Evolutionary conservation across 2,113 vertebrate genomes (phyloP).

Genomic region (Brachyistius frenatus): DNA sequence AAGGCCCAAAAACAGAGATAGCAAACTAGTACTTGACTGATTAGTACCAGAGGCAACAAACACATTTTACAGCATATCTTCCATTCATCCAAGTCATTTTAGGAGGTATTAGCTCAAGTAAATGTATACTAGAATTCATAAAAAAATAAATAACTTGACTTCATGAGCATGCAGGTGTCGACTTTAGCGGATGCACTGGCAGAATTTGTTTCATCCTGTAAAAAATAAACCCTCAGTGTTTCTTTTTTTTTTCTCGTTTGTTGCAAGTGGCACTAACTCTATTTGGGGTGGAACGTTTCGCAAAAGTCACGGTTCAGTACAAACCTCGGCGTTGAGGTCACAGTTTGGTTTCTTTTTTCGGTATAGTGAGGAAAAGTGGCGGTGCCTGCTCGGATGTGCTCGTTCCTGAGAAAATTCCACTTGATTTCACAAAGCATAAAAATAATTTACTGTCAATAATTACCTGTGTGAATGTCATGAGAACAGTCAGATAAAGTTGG

Average conservation of each 20-base stretch:
- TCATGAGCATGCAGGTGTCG: slow-evolving; percentile 55
- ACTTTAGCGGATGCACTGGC: slow-evolving; percentile 59
- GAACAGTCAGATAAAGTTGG: slow-evolving; percentile 50
- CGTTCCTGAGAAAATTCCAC: slow-evolving; percentile 76
- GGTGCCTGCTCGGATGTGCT: slow-evolving; percentile 69
- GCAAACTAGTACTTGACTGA: slow-evolving; percentile 65
- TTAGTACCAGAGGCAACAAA: slow-evolving; percentile 78
- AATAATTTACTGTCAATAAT: slow-evolving; percentile 41
- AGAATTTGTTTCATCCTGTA: slow-evolving; percentile 50
- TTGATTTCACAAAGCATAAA: slow-evolving; percentile 58
- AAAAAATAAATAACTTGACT: slow-evolving; percentile 68
- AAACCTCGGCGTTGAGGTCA: slow-evolving; percentile 74
- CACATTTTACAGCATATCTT: slow-evolving; percentile 61
- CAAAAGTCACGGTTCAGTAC: slow-evolving; percentile 68
- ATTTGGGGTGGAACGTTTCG: slow-evolving; percentile 71
- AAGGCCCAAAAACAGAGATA: slow-evolving; percentile 70
- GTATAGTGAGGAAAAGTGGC: slow-evolving; percentile 72
- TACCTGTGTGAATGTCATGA: slow-evolving; percentile 27
- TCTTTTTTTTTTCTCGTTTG: slow-evolving; percentile 36
- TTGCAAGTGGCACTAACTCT: slow-evolving; percentile 69
- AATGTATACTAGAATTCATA: slow-evolving; percentile 57
- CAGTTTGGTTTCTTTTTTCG: slow-evolving; percentile 71
- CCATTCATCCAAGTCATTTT: slow-evolving; percentile 65
- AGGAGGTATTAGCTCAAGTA: slow-evolving; percentile 61
- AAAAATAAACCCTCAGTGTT: slow-evolving; percentile 43